Evolutionary conservation across 2,113 vertebrate species (phyloP).

Genomic region (Gracilinanus agilis): DNA sequence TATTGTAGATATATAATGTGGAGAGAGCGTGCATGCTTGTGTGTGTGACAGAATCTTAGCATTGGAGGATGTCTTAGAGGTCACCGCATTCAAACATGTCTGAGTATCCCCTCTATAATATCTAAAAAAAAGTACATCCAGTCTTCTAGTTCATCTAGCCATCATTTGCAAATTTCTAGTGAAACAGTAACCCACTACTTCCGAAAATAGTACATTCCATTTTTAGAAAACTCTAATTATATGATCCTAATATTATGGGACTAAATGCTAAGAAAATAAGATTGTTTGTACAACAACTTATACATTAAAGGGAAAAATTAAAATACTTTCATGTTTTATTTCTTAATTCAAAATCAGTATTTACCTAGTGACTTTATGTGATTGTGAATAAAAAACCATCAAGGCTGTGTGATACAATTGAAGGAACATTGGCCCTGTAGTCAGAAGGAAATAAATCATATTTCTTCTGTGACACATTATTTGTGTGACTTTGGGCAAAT

Average conservation of each 20-base stretch:
- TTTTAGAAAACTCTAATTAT: background rate
- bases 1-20: background rate
- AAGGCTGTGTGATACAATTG: background rate
- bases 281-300: conserved; percentile 15
- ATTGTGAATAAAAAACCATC: background rate
- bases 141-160: no score
- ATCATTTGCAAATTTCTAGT: background rate
- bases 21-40: background rate
- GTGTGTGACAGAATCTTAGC: background rate
- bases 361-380: background rate
- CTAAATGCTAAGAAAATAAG: conserved; percentile 41
- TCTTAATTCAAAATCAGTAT: background rate
- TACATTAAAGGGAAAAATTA: conserved; percentile 29
- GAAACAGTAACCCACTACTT: background rate
- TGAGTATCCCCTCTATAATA: background rate
- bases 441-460: background rate
- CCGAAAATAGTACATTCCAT: background rate
- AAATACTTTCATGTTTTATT: background rate
- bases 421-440: background rate
- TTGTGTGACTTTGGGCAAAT: background rate
- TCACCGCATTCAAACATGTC: background rate
- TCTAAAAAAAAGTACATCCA: background rate
- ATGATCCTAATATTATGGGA: background rate
- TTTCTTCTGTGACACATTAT: background rate
- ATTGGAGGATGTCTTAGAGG: background rate